phyloP scores from a whole-genome alignment of 2,113 vertebrate genomes.

The Amblyopsis rosae region DNA sequence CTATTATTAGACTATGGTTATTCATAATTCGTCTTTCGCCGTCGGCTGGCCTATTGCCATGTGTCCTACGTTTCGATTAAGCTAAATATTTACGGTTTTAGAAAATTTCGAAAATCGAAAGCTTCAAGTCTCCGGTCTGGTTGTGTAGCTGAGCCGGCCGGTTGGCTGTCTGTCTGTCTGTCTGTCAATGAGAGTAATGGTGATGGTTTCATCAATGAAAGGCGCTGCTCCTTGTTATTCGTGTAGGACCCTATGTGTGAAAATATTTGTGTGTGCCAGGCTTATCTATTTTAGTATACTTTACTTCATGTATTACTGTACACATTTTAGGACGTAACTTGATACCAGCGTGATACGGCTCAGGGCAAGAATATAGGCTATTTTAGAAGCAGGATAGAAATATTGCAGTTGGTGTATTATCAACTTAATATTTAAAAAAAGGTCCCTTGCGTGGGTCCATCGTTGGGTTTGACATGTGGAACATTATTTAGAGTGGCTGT shows the following conservation, averaged over 20 bases:
- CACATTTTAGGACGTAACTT: slow-evolving; percentile 56
- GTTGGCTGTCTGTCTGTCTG: not conserved
- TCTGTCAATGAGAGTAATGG: slow-evolving; percentile 42
- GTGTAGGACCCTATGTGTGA: not conserved
- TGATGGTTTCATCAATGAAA: slow-evolving; percentile 63
- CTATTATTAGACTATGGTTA: no score
- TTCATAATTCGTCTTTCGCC: no score
- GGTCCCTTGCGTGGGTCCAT: no score
- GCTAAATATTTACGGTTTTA: no score
- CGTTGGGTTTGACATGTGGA: no score
- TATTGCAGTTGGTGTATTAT: no score
- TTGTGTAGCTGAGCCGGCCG: slow-evolving; percentile 51
- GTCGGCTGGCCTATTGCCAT: no score
- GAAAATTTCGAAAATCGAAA: not conserved
- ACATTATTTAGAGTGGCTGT: no score
- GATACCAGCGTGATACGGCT: slow-evolving; percentile 33
- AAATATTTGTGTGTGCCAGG: not conserved
- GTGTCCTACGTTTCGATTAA: no score
- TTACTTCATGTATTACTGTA: slow-evolving; percentile 9
- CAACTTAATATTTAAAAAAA: no score
- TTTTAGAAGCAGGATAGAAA: no score
- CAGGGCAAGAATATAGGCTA: slow-evolving; percentile 1
- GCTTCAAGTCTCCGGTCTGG: slow-evolving; percentile 1
- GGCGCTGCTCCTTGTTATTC: not conserved
- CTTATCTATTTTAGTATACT: slow-evolving; percentile 6